Conservation (phyloP, 2,797 vertebrate genomes). For the Sebastes cheni region DNA sequence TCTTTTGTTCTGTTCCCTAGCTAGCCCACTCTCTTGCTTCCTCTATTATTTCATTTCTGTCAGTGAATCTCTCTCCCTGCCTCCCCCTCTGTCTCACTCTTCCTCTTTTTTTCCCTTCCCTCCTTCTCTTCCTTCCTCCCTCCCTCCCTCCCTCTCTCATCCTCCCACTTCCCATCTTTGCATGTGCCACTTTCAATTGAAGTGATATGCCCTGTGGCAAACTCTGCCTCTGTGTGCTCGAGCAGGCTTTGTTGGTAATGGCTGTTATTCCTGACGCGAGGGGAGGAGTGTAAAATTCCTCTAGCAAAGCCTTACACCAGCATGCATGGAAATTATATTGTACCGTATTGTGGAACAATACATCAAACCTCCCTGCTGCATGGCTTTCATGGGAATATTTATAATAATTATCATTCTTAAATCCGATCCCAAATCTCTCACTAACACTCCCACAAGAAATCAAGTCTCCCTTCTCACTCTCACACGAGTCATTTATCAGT, state of each 20-base stretch:
- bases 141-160: constrained; percentile 15
- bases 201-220: constrained; percentile 85
- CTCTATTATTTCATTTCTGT: constrained; percentile 76
- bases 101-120: constrained; percentile 24
- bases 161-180: constrained; percentile 83
- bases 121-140: constrained; percentile 18
- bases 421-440: constrained; percentile 39
- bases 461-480: constrained; percentile 30
- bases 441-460: constrained; percentile 38
- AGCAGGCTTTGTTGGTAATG: constrained; percentile 82
- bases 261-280: constrained; percentile 80
- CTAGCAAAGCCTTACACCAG: constrained; percentile 58
- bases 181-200: constrained; percentile 87
- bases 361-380: constrained; percentile 15
- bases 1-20: constrained; percentile 67
- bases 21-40: constrained; percentile 64
- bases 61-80: constrained; percentile 60
- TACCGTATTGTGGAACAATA: constrained; percentile 54
- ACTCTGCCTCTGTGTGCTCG: constrained; percentile 75
- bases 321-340: constrained; percentile 68
- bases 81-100: constrained; percentile 52
- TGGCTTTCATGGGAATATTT: constrained; percentile 42
- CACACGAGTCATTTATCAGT: constrained; percentile 47
- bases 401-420: constrained; percentile 44
- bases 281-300: constrained; percentile 78